These are phyloP conservation scores for Blomia tropicalis DNA, from an alignment of 2,888 invertebrate genomes.

Conservation along the genomic window DNA sequence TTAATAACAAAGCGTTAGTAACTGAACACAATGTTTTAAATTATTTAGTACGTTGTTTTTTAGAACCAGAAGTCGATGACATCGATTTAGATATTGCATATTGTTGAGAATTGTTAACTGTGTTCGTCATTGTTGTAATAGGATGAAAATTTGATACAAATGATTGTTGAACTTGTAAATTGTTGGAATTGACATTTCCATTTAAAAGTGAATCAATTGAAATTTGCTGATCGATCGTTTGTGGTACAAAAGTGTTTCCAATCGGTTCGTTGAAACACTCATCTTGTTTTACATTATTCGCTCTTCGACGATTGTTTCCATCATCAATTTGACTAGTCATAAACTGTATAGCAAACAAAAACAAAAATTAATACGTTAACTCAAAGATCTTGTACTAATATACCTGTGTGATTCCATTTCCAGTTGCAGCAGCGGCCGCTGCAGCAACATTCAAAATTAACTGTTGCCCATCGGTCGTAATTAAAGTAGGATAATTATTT, in stretches of 20 bases:
- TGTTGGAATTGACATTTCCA: too few relatives aligned
- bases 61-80: background rate
- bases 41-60: slow-evolving; percentile 1
- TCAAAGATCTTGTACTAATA: background rate
- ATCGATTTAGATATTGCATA: background rate
- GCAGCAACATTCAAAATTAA: background rate
- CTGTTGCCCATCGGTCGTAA: background rate
- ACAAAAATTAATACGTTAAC: background rate
- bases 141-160: too few relatives aligned
- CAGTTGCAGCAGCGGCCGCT: background rate
- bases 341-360: background rate
- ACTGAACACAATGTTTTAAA: too few relatives aligned
- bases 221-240: background rate
- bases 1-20: too few relatives aligned
- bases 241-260: background rate
- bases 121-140: background rate
- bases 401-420: background rate
- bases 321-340: too few relatives aligned
- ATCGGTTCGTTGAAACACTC: background rate
- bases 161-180: background rate
- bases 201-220: slow-evolving; percentile 3
- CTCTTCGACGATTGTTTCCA: background rate
- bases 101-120: background rate
- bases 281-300: background rate
- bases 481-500: background rate